Base-by-base conservation (phyloP, 2,888 invertebrate genomes). In the Mimas tiliae region DNA sequence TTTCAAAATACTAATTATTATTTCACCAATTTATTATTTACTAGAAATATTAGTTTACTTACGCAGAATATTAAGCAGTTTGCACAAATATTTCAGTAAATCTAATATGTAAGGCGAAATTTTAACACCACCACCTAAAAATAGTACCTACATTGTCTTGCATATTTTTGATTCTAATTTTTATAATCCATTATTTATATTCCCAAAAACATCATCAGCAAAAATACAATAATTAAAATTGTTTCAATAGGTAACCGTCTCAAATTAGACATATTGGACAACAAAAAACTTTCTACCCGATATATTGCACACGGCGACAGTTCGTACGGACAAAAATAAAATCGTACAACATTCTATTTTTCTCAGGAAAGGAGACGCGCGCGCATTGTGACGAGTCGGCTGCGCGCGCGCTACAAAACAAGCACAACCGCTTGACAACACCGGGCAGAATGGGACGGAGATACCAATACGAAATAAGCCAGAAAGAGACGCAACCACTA, bases 271-370 rank as follows among this genome's bases (percentile, higher is more conserved):
- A 70, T 85, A 80, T 8, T 78, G 76, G 82, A 87, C 81, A 76
- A 81, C 76, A 78, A 71, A 70, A 88, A 88, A 87, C 87, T 86
- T 73, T 50, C 83, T 85, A 86, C 86, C 76, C 87, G 84, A 89
- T 86, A 90, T 92, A 93, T 93, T 88, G 92, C 92, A 93, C 92
- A 89, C 87, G 89, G 83, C 81, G 88, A 77, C 87, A 76, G 79
- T 69, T 68, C 71, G 77, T 80, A 84, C 78, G 83, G 86, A 76
- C 76, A 86, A 85, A 88, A 90, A 87, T 84, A 90, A 89, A 90
- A 84, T 71, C 72, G 68, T 69, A 76, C 78, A 80, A 85, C 86
- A 89, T 86, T 88, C 84, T 89, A 91, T 91, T 92, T 91, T 91
- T 90, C 91, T 90, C 81, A 87, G 85, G 85, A 90, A 79, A 89